Conservation (phyloP, 2,113 vertebrate species). For the Micronisus gabar region DNA sequence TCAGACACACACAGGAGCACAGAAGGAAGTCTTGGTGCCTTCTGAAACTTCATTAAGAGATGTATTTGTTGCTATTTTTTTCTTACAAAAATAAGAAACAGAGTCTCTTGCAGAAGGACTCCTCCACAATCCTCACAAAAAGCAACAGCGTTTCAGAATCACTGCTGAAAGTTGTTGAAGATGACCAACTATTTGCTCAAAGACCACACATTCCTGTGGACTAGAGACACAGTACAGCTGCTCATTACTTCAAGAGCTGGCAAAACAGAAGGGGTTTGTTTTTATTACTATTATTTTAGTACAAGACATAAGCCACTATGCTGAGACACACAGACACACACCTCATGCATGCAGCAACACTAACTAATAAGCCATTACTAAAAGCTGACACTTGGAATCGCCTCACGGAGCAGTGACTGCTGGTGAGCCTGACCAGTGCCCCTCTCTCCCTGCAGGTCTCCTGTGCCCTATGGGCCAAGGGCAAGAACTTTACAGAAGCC, state of each 20-base stretch:
- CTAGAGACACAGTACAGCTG: not conserved
- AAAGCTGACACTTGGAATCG: rapidly evolving
- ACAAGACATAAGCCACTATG: not conserved
- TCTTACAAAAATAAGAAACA: not conserved
- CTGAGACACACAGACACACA: not conserved
- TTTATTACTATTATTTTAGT: not conserved
- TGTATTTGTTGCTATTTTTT: not conserved
- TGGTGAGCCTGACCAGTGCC: not conserved
- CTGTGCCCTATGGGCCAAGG: rapidly evolving
- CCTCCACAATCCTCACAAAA: not conserved
- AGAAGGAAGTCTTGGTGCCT: not conserved
- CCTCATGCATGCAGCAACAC: not conserved
- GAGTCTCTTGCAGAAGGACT: not conserved
- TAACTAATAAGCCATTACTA: not conserved
- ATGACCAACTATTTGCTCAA: not conserved
- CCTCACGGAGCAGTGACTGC: rapidly evolving
- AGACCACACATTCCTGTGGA: not conserved
- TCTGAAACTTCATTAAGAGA: not conserved
- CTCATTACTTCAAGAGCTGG: not conserved
- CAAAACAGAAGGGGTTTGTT: not conserved
- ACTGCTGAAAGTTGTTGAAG: not conserved
- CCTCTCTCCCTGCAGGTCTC: not conserved
- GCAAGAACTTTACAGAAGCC: not conserved
- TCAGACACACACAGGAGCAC: not conserved
- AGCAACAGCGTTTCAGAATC: not conserved